phyloP scores from a whole-genome alignment of 2,113 vertebrate genomes.

The Probosciger aterrimus region DNA sequence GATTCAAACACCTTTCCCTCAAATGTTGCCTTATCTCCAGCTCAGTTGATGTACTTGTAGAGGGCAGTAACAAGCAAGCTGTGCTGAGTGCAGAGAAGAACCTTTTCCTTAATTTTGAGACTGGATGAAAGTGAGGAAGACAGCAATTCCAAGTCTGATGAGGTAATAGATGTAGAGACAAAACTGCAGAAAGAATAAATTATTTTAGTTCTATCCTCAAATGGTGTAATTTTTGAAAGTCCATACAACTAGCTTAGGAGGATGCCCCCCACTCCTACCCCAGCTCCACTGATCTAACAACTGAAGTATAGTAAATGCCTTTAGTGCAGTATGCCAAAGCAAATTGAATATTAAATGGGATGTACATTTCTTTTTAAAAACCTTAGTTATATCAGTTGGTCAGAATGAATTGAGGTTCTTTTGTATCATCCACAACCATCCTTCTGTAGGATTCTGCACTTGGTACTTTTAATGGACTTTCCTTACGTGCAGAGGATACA shows the following conservation, averaged over 20 bases:
- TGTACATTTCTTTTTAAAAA: not conserved
- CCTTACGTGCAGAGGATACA: not conserved
- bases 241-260: not conserved
- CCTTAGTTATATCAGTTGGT: not conserved
- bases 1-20: not conserved
- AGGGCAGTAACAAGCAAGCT: not conserved
- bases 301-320: not conserved
- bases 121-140: not conserved
- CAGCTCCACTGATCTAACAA: not conserved
- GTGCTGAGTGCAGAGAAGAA: slow-evolving; percentile 14
- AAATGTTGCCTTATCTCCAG: not conserved
- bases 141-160: not conserved
- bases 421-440: not conserved
- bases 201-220: not conserved
- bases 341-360: not conserved
- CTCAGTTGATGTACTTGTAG: not conserved
- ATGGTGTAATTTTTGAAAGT: not conserved
- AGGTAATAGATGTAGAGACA: slow-evolving; percentile 23
- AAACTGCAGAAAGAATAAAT: not conserved
- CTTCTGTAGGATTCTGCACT: not conserved
- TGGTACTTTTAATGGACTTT: not conserved
- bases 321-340: not conserved
- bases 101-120: slow-evolving; percentile 5
- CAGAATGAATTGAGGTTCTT: not conserved
- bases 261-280: not conserved